A percentile compares a stretch with the other conserved stretches of the same genome.
Conservation (phyloP, 2,113 vertebrate genomes). For the Dunckerocampus dactyliophorus region DNA sequence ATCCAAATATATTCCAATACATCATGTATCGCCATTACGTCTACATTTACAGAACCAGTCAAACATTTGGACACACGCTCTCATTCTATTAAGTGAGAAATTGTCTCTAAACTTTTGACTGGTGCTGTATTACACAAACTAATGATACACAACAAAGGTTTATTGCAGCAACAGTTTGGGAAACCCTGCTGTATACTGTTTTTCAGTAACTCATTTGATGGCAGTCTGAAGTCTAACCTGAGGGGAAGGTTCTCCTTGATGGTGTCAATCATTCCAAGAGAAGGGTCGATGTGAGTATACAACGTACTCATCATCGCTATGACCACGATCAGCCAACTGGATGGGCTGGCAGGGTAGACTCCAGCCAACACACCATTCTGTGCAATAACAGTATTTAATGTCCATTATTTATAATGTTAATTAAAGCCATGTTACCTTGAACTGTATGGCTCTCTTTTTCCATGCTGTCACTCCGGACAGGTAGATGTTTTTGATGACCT, state of each 20-base stretch:
- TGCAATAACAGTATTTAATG: neutral
- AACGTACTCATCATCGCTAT: constrained; percentile 82
- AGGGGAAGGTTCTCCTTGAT: constrained; percentile 78
- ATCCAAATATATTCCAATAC: no score
- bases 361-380: constrained; percentile 89
- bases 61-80: no score
- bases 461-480: constrained; percentile 81
- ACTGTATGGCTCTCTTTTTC: constrained; percentile 84
- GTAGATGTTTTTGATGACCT: constrained; percentile 87
- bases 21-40: no score
- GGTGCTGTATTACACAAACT: no score
- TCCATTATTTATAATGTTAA: neutral
- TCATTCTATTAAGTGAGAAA: no score
- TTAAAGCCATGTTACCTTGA: constrained; percentile 76
- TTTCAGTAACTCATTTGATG: no score
- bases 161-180: neutral
- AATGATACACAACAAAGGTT: no score
- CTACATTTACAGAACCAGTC: no score
- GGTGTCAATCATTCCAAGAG: constrained; percentile 79
- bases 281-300: constrained; percentile 81
- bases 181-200: neutral
- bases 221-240: constrained; percentile 68
- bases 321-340: constrained; percentile 88
- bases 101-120: no score
- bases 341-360: constrained; percentile 92